Evolutionary conservation across 2,888 invertebrate species (phyloP), one percentile per base, ranked within the genome.

Genomic region (Orchestes rusci): DNA sequence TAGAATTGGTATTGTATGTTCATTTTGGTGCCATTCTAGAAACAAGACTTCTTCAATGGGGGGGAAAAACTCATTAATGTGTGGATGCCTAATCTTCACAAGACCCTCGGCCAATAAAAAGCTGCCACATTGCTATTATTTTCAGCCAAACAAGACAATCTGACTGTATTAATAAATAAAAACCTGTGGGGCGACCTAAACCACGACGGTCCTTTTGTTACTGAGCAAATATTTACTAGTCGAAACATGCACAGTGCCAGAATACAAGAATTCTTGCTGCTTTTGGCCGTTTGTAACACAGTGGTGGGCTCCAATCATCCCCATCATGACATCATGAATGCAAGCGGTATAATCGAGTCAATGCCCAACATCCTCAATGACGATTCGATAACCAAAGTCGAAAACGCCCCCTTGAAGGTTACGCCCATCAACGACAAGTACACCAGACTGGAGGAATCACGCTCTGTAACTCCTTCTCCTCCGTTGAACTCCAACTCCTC

Each of bases 241-340:
- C 56, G 58, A 43, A 55, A 58, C 35, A 66, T 68, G 27, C 82
- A 88, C 57, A 77, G 82, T 3, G 82, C 84, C 56, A 74, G 82
- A 62, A 78, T 90, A 20, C 84, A 85, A 58, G 92, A 92, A 65
- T 96, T 97, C 69, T 80, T 97, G 52, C 67, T 95, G 48, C 79
- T 93, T 16, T 73, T 97, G 67, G 88, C 96, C 12, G 79, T 95
- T 48, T 97, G 97, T 69, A 97, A 97, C 71, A 96, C 96, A 0
- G 96, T 97, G 4, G 88, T 96, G 40, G 95, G 96, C 39, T 87
- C 92, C 53, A 77, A 80, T 37, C 85, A 86, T 64, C 92, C 93
- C 4, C 82, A 83, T 65, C 73, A 74, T 54, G 82, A 82, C 64
- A 67, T 72, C 55, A 84, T 88, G 80, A 80, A 82, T 64, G 75